Base-by-base conservation (phyloP, 2,888 invertebrate genomes). In the Barypeithes pellucidus region DNA sequence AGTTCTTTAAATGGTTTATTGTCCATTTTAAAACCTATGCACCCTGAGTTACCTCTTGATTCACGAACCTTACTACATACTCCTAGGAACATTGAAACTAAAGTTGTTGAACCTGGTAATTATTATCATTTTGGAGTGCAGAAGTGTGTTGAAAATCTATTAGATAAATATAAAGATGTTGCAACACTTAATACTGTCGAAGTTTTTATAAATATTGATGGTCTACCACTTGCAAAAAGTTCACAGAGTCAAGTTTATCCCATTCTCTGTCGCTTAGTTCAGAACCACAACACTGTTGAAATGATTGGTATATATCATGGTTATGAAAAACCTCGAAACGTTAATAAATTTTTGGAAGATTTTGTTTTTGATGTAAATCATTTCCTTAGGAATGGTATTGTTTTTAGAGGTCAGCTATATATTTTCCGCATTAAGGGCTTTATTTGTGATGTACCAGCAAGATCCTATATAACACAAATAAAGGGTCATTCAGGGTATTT, bases 241-340 rank as follows among this genome's bases (percentile, higher is more conserved):
- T 57, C 57, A 14, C 57, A 22, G 33, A 73, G 72, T 60, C 74
- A 75, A 33, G 68, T 77, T 2, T 79, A 78, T 77, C 78, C 77
- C 52, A 80, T 80, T 67, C 47, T 77, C 33, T 75, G 75, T 69
- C 75, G 65, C 50, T 22, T 77, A 45, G 63, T n/a, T 36, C 16
- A 71, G 52, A 69, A 75, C 54, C 47, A 60, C 60, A 72, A 72
- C 33, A 33, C 59, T 68, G 70, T 79, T 20, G 77, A 78, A 73
- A 71, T 78, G 9, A 33, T 77, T 24, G 77, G 78, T n/a, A 67
- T 76, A 3, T 80, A 72, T 24, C 72, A 72, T 75, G 70, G 74
- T 67, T 72, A 75, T 68, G 77, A 77, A 54, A 62, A 75, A 61
- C 75, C 75, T 2, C 77, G 77, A 47, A 67, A 74, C 54, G 11